Conservation (phyloP, 2,113 vertebrate species). For the Apaloderma vittatum region DNA sequence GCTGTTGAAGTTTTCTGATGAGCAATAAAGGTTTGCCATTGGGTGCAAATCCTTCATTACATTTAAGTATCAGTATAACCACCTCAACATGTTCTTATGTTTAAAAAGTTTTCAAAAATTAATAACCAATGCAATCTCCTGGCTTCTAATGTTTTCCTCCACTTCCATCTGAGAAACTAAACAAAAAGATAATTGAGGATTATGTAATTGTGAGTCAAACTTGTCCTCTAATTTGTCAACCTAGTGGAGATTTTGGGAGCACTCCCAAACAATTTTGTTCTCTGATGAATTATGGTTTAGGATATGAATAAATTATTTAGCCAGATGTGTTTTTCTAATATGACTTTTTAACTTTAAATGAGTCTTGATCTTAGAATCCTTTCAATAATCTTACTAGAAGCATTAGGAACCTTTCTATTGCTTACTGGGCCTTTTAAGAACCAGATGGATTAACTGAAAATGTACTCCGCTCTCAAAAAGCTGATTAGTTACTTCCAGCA, state of each 20-base stretch:
- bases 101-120: neutral
- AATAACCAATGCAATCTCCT: neutral
- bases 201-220: neutral
- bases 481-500: neutral
- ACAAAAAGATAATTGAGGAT: neutral
- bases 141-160: neutral
- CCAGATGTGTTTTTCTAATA: neutral
- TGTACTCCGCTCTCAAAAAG: neutral
- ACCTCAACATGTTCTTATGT: neutral
- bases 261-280: neutral
- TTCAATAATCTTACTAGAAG: neutral
- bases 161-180: neutral
- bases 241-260: neutral
- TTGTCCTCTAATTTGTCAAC: neutral
- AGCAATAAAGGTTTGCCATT: neutral
- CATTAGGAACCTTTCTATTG: neutral
- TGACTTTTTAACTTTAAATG: neutral
- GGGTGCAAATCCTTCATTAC: neutral
- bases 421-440: neutral
- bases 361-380: constrained; percentile 31
- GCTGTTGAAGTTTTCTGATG: neutral
- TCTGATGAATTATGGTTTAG: neutral
- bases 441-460: neutral
- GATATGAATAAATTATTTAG: constrained; percentile 22
- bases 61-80: neutral